Base-by-base conservation (phyloP, 2,888 invertebrate species). In the Drymonia ruficornis region DNA sequence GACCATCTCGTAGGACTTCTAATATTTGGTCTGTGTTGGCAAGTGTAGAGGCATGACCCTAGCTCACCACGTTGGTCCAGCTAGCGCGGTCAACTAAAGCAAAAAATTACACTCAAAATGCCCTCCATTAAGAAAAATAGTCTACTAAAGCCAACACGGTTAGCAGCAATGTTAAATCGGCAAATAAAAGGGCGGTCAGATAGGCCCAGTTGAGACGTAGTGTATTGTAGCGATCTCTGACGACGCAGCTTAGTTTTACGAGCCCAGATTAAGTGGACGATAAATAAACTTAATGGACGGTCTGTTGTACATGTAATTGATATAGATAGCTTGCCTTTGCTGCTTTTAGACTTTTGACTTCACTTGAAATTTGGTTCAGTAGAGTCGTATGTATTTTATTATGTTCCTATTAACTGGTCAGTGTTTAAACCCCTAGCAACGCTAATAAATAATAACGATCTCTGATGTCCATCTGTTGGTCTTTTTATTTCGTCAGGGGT, bases 251-350 rank as follows among this genome's bases (percentile, higher is more conserved):
- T 18, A 47, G 31, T 47, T 47, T 47, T 47, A 47, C 47, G 47
- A 47, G 47, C 13, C 34, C 16, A 47, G 47, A 47, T 47, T 47
- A 47, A 47, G 47, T 47, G 47, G 47, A 47, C 47, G 47, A 47
- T 47, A 47, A 47, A 47, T 47, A 47, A 47, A 47, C 31, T 16
- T 47, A 47, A 47, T 34, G 34, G 47, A 47, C 12, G 46, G 15
- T 12, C 47, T 16, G 47, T 31, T 34, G 47, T 47, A 31, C 18
- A 28, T n/a, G 47, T 47, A 47, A 47, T 47, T 47, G 47, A 47
- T 47, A 47, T 34, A 18, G 34, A 47, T 47, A 18, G 47, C 34
- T 18, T 29, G 31, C 34, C 16, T 34, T 18, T 18, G 16, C 9
- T 16, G 9, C 46, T 46, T 18, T 31, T 28, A 12, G 8, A 34